Base-by-base conservation (phyloP, 2,113 vertebrate species). In the Malurus alboscapulatus region DNA sequence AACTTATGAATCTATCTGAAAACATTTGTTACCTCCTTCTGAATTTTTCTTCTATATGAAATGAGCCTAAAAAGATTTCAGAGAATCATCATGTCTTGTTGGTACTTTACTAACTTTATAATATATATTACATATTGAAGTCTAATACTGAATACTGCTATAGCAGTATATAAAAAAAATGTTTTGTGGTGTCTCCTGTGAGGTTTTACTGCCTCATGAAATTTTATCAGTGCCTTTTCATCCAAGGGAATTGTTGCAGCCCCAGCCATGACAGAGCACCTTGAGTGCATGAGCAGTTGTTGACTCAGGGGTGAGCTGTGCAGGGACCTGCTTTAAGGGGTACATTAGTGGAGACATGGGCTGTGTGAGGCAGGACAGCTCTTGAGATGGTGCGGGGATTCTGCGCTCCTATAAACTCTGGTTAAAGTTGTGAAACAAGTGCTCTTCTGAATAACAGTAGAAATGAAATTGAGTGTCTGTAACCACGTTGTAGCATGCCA, bases 311-410 rank as follows among this genome's bases (percentile, higher is more conserved):
- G 1, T 25, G 29, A 81, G 40, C 30, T 32, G 2, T 24, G 6
- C 1, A 1, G 36, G 30, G 44, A 24, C 3, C 17, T 16, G 45
- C 45, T 38, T 38, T 65, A 13, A 19, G 34, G 29, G 20, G 3
- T 17, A 6, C 0, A 2, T 26, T 5, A 34, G 7, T 25, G 50
- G 34, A 25, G 16, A 20, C 3, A 11, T 17, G 30, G 55, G 8
- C 27, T 67, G 27, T 1, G 0, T 24, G 53, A 14, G 26, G 19
- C 38, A 25, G n/a, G 40, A 25, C n/a, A 17, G n/a, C 45, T 45
- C 55, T 66, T 71, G 74, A 27, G 42, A 13, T 40, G n/a, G 12
- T 11, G 12, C 22, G 26, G 32, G 14, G 10, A 12, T 67, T 55
- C 55, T 81, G 30, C 36, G 58, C 12, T 67, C 34, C 27, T 76